These are phyloP conservation scores for Pseudomyrmex concolor DNA, from an alignment of 1,140 invertebrate genomes.

Conservation along the genomic window DNA sequence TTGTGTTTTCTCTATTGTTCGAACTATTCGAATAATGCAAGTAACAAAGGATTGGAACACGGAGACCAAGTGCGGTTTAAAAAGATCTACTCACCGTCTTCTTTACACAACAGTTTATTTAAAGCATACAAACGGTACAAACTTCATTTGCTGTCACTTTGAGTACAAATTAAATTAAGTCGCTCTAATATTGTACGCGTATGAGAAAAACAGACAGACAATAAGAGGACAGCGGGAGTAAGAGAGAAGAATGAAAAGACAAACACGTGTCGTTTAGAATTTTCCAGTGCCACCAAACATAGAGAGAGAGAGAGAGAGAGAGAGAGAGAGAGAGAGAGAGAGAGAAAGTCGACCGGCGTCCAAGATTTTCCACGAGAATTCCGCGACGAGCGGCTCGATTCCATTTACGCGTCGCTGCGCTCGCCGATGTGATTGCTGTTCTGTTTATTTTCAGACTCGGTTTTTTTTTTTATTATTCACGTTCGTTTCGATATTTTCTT, in stretches of 20 bases:
- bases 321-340: no score
- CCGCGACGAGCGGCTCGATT: slow-evolving; percentile 7
- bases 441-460: slow-evolving; percentile 6
- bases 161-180: slow-evolving; percentile 82
- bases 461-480: slow-evolving; percentile 21
- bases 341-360: not conserved
- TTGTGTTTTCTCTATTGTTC: not conserved
- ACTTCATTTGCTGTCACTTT: slow-evolving; percentile 80
- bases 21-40: not conserved
- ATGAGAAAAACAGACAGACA: slow-evolving; percentile 45
- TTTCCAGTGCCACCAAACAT: no score
- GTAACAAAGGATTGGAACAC: not conserved
- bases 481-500: slow-evolving; percentile 29
- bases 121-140: slow-evolving; percentile 86
- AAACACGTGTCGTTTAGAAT: slow-evolving; percentile 11
- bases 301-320: no score
- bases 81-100: slow-evolving; percentile 50
- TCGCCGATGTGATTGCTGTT: slow-evolving; percentile 27
- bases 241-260: slow-evolving; percentile 21
- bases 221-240: slow-evolving; percentile 10
- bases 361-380: slow-evolving; percentile 53
- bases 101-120: slow-evolving; percentile 84
- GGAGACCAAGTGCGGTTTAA: not conserved
- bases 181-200: slow-evolving; percentile 75
- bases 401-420: slow-evolving; percentile 19